These are phyloP conservation scores for Charaxes varanes DNA, from an alignment of 1,140 invertebrate species.

Conservation along the genomic window DNA sequence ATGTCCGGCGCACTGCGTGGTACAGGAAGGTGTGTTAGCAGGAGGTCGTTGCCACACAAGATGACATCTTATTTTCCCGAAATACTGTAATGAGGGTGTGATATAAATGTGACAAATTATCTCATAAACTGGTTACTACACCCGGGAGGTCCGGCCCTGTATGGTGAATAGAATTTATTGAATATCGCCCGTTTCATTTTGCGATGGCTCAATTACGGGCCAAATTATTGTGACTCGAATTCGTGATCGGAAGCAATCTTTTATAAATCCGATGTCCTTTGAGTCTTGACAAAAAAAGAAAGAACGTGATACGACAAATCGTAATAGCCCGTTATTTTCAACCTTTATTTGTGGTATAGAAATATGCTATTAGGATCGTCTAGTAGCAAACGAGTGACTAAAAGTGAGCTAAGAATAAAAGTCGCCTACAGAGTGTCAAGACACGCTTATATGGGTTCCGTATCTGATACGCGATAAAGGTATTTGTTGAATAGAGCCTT, in stretches of 20 bases:
- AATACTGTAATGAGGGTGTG: conserved; percentile 46
- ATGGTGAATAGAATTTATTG: not conserved
- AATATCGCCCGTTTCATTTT: not conserved
- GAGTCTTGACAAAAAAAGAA: conserved; percentile 6
- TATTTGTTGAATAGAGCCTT: too few relatives aligned
- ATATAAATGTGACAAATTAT: conserved; percentile 58
- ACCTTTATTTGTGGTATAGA: too few relatives aligned
- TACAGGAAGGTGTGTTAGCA: conserved; percentile 60
- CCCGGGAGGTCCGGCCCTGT: conserved; percentile 36
- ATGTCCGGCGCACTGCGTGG: conserved; percentile 61
- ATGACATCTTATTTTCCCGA: conserved; percentile 55
- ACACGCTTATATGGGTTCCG: too few relatives aligned
- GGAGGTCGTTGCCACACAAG: conserved; percentile 57
- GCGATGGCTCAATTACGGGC: conserved; percentile 3
- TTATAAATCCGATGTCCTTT: conserved; percentile 21
- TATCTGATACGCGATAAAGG: too few relatives aligned
- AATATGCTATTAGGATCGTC: too few relatives aligned
- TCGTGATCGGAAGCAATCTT: conserved; percentile 54
- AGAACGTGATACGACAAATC: too few relatives aligned
- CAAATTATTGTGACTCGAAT: not conserved
- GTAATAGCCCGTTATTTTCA: too few relatives aligned
- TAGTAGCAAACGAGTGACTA: too few relatives aligned
- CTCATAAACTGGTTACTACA: conserved; percentile 23
- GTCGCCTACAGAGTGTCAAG: too few relatives aligned
- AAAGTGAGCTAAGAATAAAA: too few relatives aligned